Conservation (phyloP, 2,888 invertebrate genomes). For the Chydorus sphaericus region DNA sequence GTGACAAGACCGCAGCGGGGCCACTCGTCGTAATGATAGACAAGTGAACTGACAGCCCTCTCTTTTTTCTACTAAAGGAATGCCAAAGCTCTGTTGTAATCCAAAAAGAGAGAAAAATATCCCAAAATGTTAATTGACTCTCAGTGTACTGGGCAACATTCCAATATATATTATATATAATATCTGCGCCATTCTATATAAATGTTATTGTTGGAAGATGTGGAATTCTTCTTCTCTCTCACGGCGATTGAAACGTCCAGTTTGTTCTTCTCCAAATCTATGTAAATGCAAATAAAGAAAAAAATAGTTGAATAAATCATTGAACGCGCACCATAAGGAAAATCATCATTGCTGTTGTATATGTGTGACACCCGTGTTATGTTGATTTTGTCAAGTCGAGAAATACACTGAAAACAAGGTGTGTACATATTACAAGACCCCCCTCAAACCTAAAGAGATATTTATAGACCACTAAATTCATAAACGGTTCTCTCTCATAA, state of each 20-base stretch:
- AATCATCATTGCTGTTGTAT: no score
- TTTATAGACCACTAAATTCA: no score
- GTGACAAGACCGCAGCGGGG: conserved; percentile 12
- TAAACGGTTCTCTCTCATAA: no score
- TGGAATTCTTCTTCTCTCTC: background rate
- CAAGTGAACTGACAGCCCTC: conserved; percentile 12
- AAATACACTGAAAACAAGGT: no score
- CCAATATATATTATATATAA: background rate
- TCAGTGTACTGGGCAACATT: background rate
- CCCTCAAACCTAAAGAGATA: no score
- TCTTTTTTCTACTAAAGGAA: background rate
- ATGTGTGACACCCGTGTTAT: no score
- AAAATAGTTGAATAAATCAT: background rate
- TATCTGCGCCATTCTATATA: background rate
- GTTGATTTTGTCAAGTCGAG: no score
- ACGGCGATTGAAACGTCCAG: conserved; percentile 3
- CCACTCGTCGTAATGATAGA: conserved; percentile 12
- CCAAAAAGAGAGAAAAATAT: background rate
- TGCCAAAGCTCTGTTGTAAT: background rate
- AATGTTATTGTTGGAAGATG: background rate
- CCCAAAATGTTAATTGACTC: background rate
- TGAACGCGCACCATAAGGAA: background rate
- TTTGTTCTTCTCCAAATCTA: no score
- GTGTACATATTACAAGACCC: no score
- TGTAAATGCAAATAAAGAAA: no score